These are phyloP conservation scores for Diarsia dahlii DNA, from an alignment of 2,888 invertebrate species.

Conservation along the genomic window DNA sequence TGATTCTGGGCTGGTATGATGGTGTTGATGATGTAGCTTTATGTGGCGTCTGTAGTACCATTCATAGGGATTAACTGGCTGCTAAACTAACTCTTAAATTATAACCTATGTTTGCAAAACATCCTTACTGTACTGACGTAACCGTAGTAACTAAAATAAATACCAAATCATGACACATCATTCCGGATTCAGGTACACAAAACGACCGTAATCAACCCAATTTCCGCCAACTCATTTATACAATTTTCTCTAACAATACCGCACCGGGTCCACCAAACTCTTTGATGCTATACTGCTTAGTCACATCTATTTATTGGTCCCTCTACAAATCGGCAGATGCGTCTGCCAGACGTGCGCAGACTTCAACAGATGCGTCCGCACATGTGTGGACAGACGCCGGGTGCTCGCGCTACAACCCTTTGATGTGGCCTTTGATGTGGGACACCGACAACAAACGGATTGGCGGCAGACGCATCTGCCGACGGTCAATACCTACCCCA, in stretches of 20 bases:
- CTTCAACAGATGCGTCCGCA: too few relatives aligned
- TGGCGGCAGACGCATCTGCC: too few relatives aligned
- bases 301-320: constrained; percentile 54
- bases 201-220: neutral
- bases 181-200: neutral
- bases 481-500: too few relatives aligned
- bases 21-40: too few relatives aligned
- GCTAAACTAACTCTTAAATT: neutral
- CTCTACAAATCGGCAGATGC: too few relatives aligned
- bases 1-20: too few relatives aligned
- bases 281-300: constrained; percentile 48
- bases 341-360: too few relatives aligned
- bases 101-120: neutral
- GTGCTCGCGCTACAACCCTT: too few relatives aligned
- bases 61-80: neutral
- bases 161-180: neutral
- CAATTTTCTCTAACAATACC: constrained; percentile 41
- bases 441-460: too few relatives aligned
- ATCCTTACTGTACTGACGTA: neutral
- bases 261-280: constrained; percentile 22
- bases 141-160: neutral
- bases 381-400: too few relatives aligned
- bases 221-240: constrained; percentile 46
- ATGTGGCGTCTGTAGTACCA: too few relatives aligned
- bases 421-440: too few relatives aligned